Evolutionary conservation across 2,888 invertebrate genomes (phyloP), one percentile per base, ranked within the genome.

Genomic region (Drosophila demipolita): DNA sequence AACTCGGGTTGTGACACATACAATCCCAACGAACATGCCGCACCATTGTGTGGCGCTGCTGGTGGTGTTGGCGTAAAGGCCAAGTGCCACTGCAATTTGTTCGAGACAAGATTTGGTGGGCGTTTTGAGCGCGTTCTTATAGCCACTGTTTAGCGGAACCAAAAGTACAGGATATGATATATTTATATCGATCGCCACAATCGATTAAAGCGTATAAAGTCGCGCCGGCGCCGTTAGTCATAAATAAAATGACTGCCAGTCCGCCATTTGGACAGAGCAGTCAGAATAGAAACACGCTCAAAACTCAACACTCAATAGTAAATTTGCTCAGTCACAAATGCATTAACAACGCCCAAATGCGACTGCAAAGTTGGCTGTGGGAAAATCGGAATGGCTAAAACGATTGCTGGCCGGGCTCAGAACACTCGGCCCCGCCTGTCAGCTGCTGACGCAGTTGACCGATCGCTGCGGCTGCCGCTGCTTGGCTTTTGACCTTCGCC

Each of bases 41-140:
- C 59, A 66, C 52, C 55, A 67, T 20, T 29, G 52, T 57, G 60
- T 76, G 52, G 63, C 50, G 53, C 35, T 62, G 50, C n/a, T 60
- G 54, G 12, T 29, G 55, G 9, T 57, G 40, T n/a, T 42, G 57
- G 29, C 74, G 66, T 59, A 75, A 78, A 81, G 78, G 78, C 59
- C 81, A 84, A 77, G 73, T 75, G 83, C 80, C 81, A 83, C 79
- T 79, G 83, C 73, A 83, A 83, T 79, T 82, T 81, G 81, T 68
- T 57, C 32, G n/a, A 48, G 54, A 9, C 65, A 48, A 48, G 54
- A 52, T 17, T 38, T 49, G 20, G 65, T 68, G 53, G 80, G 72
- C 64, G 74, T 66, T 53, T 29, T 53, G 40, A 58, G 38, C 48
- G 36, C 40, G 23, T 23, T 38, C 62, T 72, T 62, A 60, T 61